phyloP scores from a whole-genome alignment of 2,888 invertebrate species.

The Ischnus inquisitorius region DNA sequence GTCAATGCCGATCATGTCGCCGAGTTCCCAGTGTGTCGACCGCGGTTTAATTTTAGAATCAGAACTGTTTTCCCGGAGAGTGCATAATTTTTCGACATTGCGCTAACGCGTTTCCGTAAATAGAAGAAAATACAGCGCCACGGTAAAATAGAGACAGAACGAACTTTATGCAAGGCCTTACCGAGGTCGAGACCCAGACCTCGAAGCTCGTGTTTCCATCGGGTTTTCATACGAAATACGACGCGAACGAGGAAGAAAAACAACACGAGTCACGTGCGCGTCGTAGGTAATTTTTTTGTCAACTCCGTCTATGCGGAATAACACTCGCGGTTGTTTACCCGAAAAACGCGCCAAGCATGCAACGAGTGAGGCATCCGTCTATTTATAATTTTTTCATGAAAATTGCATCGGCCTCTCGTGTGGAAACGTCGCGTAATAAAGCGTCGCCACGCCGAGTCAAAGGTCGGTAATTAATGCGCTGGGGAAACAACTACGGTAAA shows the following conservation, averaged over 20 bases:
- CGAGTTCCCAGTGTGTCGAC: not conserved
- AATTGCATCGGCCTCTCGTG: not conserved
- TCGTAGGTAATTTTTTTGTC: slow-evolving; percentile 15
- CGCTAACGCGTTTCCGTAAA: not conserved
- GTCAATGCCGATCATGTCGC: no score
- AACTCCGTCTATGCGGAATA: not conserved
- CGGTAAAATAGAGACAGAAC: slow-evolving; percentile 3
- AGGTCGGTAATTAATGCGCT: slow-evolving; percentile 66
- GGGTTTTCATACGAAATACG: not conserved
- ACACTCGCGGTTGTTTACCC: slow-evolving; percentile 32
- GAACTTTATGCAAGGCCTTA: slow-evolving; percentile 23
- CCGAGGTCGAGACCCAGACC: slow-evolving; percentile 61
- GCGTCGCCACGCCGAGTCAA: slow-evolving; percentile 50
- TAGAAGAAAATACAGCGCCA: slow-evolving; percentile 24
- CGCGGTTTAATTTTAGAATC: not conserved
- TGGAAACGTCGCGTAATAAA: not conserved
- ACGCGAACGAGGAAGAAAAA: slow-evolving; percentile 21
- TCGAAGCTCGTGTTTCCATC: slow-evolving; percentile 50
- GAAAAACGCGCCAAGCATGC: not conserved
- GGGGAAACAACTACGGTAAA: slow-evolving; percentile 59
- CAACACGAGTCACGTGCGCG: slow-evolving; percentile 23
- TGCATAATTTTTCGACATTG: slow-evolving; percentile 2
- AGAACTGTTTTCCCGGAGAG: not conserved
- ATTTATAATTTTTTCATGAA: slow-evolving; percentile 50
- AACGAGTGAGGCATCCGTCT: slow-evolving; percentile 20